phyloP scores from a whole-genome alignment of 2,797 vertebrate species.

The Alauda arvensis region DNA sequence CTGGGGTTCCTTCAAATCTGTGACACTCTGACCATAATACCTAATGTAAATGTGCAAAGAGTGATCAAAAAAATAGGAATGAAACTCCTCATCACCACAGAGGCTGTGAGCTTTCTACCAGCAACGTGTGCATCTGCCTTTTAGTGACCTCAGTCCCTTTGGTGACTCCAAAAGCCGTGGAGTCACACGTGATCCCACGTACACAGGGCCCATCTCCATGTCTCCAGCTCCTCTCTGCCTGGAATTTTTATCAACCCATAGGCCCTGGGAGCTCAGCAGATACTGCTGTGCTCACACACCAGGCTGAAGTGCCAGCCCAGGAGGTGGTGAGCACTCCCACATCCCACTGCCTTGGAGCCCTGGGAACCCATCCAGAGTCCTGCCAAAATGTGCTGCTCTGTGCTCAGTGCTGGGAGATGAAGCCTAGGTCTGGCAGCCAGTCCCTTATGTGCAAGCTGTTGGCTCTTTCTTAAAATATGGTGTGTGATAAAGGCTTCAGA shows the following conservation, averaged over 20 bases:
- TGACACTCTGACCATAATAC: not conserved
- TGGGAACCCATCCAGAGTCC: not conserved
- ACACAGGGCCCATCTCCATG: not conserved
- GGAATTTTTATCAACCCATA: not conserved
- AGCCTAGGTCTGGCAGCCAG: not conserved
- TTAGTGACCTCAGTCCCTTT: not conserved
- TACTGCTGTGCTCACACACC: not conserved
- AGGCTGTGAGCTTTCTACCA: not conserved
- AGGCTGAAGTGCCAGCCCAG: not conserved
- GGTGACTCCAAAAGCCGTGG: not conserved
- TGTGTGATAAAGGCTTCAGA: not conserved
- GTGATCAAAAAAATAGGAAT: not conserved
- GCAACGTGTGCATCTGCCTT: not conserved
- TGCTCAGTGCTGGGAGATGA: not conserved
- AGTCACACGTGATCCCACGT: fast-evolving
- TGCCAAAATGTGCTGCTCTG: not conserved
- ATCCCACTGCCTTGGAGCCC: not conserved
- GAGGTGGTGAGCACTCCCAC: not conserved
- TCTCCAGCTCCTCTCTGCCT: not conserved
- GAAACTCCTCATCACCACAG: not conserved
- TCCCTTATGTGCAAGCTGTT: not conserved
- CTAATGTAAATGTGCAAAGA: not conserved
- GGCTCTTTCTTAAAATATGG: not conserved
- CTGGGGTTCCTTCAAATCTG: not conserved
- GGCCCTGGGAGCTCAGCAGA: not conserved